These are phyloP conservation scores for Microchirus variegatus DNA, from an alignment of 2,797 vertebrate genomes.

Conservation along the genomic window DNA sequence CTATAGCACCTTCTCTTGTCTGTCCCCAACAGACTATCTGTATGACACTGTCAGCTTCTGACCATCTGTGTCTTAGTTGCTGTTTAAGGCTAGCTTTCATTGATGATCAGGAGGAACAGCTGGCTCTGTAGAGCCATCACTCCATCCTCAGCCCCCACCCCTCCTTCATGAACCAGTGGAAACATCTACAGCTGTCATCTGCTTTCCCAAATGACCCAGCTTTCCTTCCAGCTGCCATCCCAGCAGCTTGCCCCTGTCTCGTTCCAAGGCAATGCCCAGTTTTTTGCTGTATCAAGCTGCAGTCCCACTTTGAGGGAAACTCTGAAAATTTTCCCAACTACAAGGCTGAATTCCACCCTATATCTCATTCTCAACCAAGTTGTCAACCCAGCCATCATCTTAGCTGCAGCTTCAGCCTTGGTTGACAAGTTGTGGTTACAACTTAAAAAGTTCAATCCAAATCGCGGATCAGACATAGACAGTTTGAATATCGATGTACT, in stretches of 20 bases:
- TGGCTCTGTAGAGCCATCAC: constrained; percentile 68
- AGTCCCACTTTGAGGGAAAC: constrained; percentile 25
- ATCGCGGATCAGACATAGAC: neutral
- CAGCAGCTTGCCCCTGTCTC: constrained; percentile 51
- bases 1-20: constrained; percentile 17
- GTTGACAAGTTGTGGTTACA: constrained; percentile 11
- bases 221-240: constrained; percentile 79
- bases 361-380: constrained; percentile 1
- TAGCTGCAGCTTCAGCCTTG: constrained; percentile 3
- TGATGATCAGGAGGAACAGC: constrained; percentile 76
- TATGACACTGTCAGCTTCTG: constrained; percentile 33
- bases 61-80: constrained; percentile 61
- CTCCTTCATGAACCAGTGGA: constrained; percentile 74
- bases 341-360: constrained; percentile 6
- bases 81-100: constrained; percentile 68
- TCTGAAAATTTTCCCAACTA: neutral
- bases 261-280: constrained; percentile 38
- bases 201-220: constrained; percentile 80
- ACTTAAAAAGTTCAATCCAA: neutral
- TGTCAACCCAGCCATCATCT: constrained; percentile 9
- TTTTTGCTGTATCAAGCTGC: constrained; percentile 4
- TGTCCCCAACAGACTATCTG: constrained; percentile 36
- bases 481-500: neutral
- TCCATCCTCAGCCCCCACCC: constrained; percentile 51
- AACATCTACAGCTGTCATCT: constrained; percentile 85